A percentile compares a stretch with the other conserved stretches of the same genome.
phyloP scores from a whole-genome alignment of 2,797 vertebrate genomes.

The Gephyroberyx darwinii region DNA sequence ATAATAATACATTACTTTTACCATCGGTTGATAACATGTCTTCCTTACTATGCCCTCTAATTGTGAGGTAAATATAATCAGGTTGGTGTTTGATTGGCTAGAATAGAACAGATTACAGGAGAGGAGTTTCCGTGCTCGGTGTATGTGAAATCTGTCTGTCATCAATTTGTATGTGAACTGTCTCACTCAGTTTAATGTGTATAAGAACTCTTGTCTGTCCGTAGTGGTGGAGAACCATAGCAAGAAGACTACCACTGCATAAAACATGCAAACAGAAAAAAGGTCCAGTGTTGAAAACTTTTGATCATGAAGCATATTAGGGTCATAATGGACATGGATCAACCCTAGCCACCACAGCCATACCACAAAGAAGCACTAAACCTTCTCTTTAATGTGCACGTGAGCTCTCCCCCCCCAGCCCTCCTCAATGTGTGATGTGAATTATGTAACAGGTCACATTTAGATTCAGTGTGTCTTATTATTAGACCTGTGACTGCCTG shows the following conservation, averaged over 20 bases:
- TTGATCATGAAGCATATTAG: too few species aligned
- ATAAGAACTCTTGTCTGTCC: constrained; percentile 4
- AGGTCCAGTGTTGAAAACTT: too few species aligned
- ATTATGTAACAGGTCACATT: constrained; percentile 73
- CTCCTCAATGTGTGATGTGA: constrained; percentile 49
- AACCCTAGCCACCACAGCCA: not conserved
- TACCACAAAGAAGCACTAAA: constrained; percentile 25
- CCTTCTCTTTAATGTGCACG: constrained; percentile 17
- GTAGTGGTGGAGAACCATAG: too few species aligned
- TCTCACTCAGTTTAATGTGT: not conserved
- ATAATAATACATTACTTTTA: too few species aligned
- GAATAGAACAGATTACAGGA: too few species aligned
- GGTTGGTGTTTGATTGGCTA: too few species aligned
- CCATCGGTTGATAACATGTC: too few species aligned
- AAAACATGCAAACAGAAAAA: too few species aligned
- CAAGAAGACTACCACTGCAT: too few species aligned
- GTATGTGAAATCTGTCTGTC: constrained; percentile 19
- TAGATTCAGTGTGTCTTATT: constrained; percentile 70
- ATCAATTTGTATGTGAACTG: constrained; percentile 4
- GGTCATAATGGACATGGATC: too few species aligned
- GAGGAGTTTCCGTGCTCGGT: not conserved
- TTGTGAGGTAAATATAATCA: too few species aligned
- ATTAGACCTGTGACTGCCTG: constrained; percentile 72
- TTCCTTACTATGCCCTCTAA: constrained; percentile 7
- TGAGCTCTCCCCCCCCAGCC: constrained; percentile 42